A percentile compares a stretch with the other conserved stretches of the same genome.
Evolutionary conservation across 2,113 vertebrate genomes (phyloP).

Genomic region (Chaetops frenatus): DNA sequence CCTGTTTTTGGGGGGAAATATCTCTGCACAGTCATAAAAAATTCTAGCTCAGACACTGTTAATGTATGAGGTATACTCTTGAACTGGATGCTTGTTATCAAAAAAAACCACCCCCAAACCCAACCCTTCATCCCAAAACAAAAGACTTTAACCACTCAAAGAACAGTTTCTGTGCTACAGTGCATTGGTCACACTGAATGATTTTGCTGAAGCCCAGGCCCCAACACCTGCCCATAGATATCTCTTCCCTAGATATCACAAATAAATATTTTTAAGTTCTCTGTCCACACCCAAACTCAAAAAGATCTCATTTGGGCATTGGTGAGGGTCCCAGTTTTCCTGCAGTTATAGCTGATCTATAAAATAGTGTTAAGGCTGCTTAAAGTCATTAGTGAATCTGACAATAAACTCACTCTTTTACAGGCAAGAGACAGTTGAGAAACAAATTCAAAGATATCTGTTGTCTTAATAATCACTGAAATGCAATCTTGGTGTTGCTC

Average conservation of each 20-base stretch:
- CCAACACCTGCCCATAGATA: not conserved
- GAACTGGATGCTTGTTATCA: not conserved
- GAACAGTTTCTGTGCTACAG: not conserved
- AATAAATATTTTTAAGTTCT: not conserved
- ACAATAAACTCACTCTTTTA: not conserved
- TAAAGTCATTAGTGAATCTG: not conserved
- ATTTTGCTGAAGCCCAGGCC: not conserved
- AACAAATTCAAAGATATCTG: not conserved
- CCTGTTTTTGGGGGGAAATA: not conserved
- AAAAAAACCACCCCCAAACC: rapidly evolving
- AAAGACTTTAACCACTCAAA: not conserved
- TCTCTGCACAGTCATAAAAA: not conserved
- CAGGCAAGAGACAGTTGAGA: not conserved
- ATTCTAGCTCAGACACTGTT: not conserved
- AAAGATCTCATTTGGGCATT: not conserved
- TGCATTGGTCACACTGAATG: not conserved
- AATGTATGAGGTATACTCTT: not conserved
- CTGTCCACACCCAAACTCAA: not conserved
- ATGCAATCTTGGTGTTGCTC: not conserved
- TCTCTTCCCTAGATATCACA: not conserved
- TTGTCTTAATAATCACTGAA: constrained; percentile 2
- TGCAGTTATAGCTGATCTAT: not conserved
- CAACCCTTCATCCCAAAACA: not conserved
- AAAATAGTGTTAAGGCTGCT: not conserved
- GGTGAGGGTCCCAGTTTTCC: not conserved